These are phyloP conservation scores for Athalia circularis DNA, from an alignment of 2,888 invertebrate genomes.

Conservation along the genomic window DNA sequence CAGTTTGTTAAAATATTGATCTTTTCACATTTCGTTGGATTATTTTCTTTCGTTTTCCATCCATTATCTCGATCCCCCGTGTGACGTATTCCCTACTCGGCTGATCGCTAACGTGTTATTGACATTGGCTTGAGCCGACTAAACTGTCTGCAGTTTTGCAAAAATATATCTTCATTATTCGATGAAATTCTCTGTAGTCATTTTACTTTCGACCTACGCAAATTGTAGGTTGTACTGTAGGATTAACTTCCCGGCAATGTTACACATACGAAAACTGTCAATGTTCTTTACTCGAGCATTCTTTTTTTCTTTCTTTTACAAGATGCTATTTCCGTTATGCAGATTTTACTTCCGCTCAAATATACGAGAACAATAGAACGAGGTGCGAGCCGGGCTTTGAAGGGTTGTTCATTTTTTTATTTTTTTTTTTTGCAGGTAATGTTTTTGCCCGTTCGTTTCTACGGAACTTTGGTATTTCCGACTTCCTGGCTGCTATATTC, in stretches of 20 bases:
- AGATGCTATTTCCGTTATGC: constrained; percentile 17
- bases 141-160: neutral
- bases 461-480: neutral
- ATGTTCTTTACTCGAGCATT: too few species aligned
- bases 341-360: constrained; percentile 27
- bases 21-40: constrained; percentile 17
- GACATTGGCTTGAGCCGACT: neutral
- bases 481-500: constrained; percentile 24
- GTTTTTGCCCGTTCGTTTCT: constrained; percentile 4
- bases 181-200: neutral
- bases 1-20: constrained; percentile 18
- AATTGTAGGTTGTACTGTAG: too few species aligned
- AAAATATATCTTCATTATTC: neutral
- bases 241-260: too few species aligned
- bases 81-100: neutral
- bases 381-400: neutral
- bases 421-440: neutral
- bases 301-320: neutral
- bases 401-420: constrained; percentile 28
- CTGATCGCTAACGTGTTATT: neutral
- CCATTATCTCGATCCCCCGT: neutral
- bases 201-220: too few species aligned
- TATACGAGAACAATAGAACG: neutral
- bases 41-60: neutral
- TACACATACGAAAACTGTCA: too few species aligned